Evolutionary conservation across 2,888 invertebrate genomes (phyloP), one percentile per base, ranked within the genome.

Genomic region (Muschampia plurimacula): DNA sequence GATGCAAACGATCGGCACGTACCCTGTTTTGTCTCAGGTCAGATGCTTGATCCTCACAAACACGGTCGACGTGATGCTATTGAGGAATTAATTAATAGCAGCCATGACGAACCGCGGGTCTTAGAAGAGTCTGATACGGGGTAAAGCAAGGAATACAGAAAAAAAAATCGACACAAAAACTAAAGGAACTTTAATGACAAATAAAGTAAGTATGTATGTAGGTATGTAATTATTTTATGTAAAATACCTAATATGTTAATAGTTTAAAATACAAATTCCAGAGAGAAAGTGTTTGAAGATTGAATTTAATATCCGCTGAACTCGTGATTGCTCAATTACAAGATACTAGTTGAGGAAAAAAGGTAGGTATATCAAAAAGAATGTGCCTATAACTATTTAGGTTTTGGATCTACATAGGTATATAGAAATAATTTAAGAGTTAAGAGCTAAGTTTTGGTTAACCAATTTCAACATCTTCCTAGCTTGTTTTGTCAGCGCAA

Each of bases 11-110:
- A 71, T 15, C 49, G n/a, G 49, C 71, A 72, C 71, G 65, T 66
- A 39, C 66, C 32, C n/a, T 6, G 22, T 44, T 41, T 32, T 28
- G 41, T 69, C 49, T n/a, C 65, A 41, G 85, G 85, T 85, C 85
- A 85, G 74, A 79, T 74, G 69, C 75, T 73, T 83, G 83, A 79
- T 81, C 83, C 82, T 79, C 85, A 86, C 83, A 85, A 77, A 82
- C 82, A 83, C 44, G 15, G 12, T 8, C 49, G 70, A 71, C 71
- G 71, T 71, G 65, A 46, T 12, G 36, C 59, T 71, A 66, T 72
- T 67, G 66, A 72, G 12, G 66, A 72, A 71, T 71, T 71, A 71
- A 71, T 71, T 71, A 71, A 71, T 71, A 71, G 49, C 55, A 55
- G 68, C 59, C 69, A 52, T 70, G 70, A 70, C 64, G 13, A 70